Percentiles rank a stretch among this genome's conserved stretches.
Conservation (phyloP, 1,140 invertebrate species). For the Sipha flava region DNA sequence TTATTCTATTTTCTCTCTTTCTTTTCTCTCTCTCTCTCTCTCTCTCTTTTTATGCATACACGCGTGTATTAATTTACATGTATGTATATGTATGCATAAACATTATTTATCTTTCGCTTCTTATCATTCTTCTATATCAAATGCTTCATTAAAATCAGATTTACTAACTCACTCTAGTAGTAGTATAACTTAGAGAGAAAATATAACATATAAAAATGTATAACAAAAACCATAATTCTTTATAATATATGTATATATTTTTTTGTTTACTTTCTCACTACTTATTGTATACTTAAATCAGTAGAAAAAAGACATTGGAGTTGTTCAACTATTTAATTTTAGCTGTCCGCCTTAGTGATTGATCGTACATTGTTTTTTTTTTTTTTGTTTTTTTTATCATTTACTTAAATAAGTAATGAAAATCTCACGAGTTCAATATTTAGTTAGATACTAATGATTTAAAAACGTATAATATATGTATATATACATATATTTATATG, state of each 20-base stretch:
- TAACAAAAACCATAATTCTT: neutral
- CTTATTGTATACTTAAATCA: constrained; percentile 3
- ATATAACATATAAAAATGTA: neutral
- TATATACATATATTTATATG: too few species aligned
- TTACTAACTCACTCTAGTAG: neutral
- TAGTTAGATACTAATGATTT: constrained; percentile 16
- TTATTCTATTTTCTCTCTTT: neutral
- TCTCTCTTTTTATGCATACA: neutral
- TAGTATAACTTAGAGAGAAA: neutral
- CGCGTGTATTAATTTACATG: too few species aligned
- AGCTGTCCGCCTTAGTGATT: constrained; percentile 12
- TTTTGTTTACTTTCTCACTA: constrained; percentile 3
- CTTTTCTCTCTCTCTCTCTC: neutral
- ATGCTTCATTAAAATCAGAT: neutral
- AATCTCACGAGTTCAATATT: constrained; percentile 13
- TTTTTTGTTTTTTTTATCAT: constrained; percentile 6
- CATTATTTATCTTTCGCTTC: constrained; percentile 9
- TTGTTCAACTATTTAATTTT: constrained; percentile 12
- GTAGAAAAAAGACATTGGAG: constrained; percentile 13
- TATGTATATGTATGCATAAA: neutral
- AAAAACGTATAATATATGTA: neutral
- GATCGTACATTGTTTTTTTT: neutral
- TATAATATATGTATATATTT: neutral
- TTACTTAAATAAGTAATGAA: neutral
- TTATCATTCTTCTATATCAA: too few species aligned